These are phyloP conservation scores for Leptothorax acervorum DNA, from an alignment of 2,888 invertebrate species.

Conservation along the genomic window DNA sequence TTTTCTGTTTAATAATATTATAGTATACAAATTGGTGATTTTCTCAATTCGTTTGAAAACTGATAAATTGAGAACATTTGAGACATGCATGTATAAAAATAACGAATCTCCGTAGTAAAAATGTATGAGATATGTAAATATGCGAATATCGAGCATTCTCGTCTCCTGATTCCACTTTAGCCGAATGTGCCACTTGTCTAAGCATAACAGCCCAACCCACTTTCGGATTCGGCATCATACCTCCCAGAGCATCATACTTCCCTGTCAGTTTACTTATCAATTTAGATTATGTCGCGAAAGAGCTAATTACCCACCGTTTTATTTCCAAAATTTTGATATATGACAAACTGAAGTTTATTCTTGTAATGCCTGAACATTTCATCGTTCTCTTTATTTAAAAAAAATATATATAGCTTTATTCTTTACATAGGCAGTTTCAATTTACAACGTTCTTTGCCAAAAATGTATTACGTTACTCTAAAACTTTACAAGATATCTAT, in stretches of 20 bases:
- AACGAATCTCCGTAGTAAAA: not conserved
- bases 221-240: conserved; percentile 75
- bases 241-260: conserved; percentile 77
- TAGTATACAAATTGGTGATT: not conserved
- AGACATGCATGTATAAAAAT: not conserved
- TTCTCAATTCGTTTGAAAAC: not conserved
- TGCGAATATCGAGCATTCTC: conserved; percentile 60
- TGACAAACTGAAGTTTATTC: not conserved
- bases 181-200: conserved; percentile 82
- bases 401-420: not conserved
- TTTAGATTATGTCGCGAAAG: conserved; percentile 84
- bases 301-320: conserved; percentile 80
- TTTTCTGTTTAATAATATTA: too few species aligned
- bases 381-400: not conserved
- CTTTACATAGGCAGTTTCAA: not conserved
- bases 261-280: conserved; percentile 85
- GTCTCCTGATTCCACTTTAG: conserved; percentile 82
- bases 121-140: not conserved
- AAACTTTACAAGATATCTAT: not conserved
- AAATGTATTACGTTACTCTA: not conserved
- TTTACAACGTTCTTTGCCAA: not conserved
- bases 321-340: not conserved
- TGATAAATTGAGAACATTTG: not conserved
- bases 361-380: not conserved
- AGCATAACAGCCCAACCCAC: conserved; percentile 78